These are phyloP conservation scores for Carterocephalus palaemon DNA, from an alignment of 2,888 invertebrate genomes.

Conservation along the genomic window DNA sequence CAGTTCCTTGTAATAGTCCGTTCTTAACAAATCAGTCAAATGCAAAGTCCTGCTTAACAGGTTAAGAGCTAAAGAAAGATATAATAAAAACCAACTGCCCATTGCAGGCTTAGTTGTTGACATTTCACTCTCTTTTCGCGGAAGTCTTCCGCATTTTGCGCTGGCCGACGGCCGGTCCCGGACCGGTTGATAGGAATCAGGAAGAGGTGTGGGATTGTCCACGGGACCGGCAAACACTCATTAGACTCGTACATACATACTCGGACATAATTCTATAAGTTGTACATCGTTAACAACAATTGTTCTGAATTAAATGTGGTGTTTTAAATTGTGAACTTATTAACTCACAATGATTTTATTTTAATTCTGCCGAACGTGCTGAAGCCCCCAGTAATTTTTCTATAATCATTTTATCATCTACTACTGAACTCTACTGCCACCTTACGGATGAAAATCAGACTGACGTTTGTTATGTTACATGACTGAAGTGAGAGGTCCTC, in stretches of 20 bases:
- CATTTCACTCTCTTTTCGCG: conserved; percentile 52
- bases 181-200: conserved; percentile 48
- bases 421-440: too few species aligned
- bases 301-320: too few species aligned
- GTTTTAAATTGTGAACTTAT: too few species aligned
- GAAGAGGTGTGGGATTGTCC: conserved; percentile 38
- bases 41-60: conserved; percentile 11
- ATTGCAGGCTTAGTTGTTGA: conserved; percentile 3
- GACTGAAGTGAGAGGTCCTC: too few species aligned
- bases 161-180: conserved; percentile 33
- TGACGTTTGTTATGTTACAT: too few species aligned
- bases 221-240: conserved; percentile 6
- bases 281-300: not conserved
- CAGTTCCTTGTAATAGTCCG: not conserved
- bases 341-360: too few species aligned
- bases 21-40: not conserved
- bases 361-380: too few species aligned
- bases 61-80: conserved; percentile 15
- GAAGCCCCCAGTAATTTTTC: too few species aligned
- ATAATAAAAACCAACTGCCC: conserved; percentile 5
- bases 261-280: not conserved
- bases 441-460: too few species aligned
- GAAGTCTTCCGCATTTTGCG: conserved; percentile 50
- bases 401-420: too few species aligned
- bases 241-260: conserved; percentile 12